A percentile compares a stretch with the other conserved stretches of the same genome.
These are phyloP conservation scores for Acrossocheilus fasciatus DNA, from an alignment of 2,797 vertebrate species.

Conservation along the genomic window DNA sequence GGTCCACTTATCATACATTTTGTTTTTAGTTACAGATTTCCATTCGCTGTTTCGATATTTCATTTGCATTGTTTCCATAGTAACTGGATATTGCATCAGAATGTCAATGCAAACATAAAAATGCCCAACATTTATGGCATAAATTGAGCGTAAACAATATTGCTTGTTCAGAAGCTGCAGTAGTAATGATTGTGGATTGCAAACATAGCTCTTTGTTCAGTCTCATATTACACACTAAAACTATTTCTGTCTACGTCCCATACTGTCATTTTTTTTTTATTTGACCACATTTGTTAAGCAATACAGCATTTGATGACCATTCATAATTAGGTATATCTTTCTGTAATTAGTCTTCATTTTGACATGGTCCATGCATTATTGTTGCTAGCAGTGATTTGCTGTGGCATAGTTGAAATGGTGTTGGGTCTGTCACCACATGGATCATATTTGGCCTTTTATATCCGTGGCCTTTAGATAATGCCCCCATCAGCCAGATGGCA, in stretches of 20 bases:
- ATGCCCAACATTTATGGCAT: conserved; percentile 9
- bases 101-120: conserved; percentile 33
- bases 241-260: neutral
- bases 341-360: conserved; percentile 3
- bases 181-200: conserved; percentile 13
- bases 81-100: conserved; percentile 53
- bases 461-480: conserved; percentile 18
- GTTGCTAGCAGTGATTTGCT: conserved; percentile 10
- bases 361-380: conserved; percentile 1
- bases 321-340: neutral
- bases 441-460: conserved; percentile 26
- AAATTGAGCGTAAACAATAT: conserved; percentile 13
- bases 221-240: conserved; percentile 23
- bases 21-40: neutral
- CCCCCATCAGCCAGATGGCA: neutral
- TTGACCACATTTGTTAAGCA: conserved; percentile 16
- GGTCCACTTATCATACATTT: neutral
- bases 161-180: conserved; percentile 2
- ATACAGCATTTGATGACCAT: conserved; percentile 1
- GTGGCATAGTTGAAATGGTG: conserved; percentile 18
- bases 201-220: conserved; percentile 10
- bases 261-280: conserved; percentile 19
- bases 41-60: conserved; percentile 9
- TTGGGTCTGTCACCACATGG: conserved; percentile 24
- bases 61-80: conserved; percentile 18